Evolutionary conservation across 2,888 invertebrate genomes (phyloP), one percentile per base, ranked within the genome.

Genomic region (Rhaphigaster nebulosa): DNA sequence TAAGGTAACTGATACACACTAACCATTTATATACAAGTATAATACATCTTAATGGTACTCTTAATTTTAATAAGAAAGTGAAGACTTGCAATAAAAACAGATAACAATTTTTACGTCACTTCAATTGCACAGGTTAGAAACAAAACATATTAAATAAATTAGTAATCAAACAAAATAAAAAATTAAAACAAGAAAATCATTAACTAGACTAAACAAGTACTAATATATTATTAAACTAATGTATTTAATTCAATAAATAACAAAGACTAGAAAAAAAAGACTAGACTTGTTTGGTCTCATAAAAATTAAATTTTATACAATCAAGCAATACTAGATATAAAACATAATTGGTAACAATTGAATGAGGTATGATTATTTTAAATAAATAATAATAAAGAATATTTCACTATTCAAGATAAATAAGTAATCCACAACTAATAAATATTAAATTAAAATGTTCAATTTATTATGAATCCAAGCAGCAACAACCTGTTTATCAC

Each of bases 191-290:
- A 29, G 29, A 29, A 38, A 76, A 76, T 38, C 4, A 23, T 76
- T 38, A 76, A 38, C 34, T 76, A 70, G 34, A 34, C 70, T 3
- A 76, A 12, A 6, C 18, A 26, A 38, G n/a, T 76, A 76, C 38
- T 38, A 76, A 76, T n/a, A 38, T 76, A 76, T 8, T 38, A 76
- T 76, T 6, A 20, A 34, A 76, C 38, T 76, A 76, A 76, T 76
- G 18, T 13, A 76, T 34, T 76, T 38, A 29, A 38, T 76, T 76
- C 70, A 76, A 84, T 84, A 84, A 84, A 84, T 84, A 84, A 84
- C 84, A 84, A 80, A 80, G 84, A 84, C 84, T 84, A 84, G 84
- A 84, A 84, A 45, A 84, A 76, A 45, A 84, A 45, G 84, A 84
- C 84, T 84, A 84, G 84, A 84, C 45, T 84, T 45, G 45, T 84